Evolutionary conservation across 2,888 invertebrate species (phyloP), one percentile per base, ranked within the genome.

Genomic region (Cataglyphis albicans): DNA sequence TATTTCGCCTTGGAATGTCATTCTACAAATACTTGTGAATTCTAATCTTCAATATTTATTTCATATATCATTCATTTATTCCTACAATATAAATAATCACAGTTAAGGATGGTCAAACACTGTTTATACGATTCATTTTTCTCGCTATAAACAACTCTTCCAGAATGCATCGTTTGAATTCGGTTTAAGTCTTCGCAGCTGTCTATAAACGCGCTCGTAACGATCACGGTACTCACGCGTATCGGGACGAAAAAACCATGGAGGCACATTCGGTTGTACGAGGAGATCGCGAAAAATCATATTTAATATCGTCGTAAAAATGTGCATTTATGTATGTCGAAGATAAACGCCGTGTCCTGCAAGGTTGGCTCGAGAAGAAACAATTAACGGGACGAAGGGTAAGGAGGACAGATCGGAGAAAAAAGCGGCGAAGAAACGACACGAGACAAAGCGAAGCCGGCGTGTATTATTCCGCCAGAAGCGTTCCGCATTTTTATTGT

Each of bases 241-340:
- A 59, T 74, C 35, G 7, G 32, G 64, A 25, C 10, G 52, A 32
- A 78, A 75, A 38, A 76, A 61, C 15, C 15, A 35, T 38, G 38
- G 18, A 25, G n/a, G 25, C 5, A 52, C 5, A 52, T 4, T 64
- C 21, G 21, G 38, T 15, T n/a, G 9, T 29, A 32, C 10, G 64
- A 29, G 32, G 74, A 52, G 64, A 81, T 61, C 83, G 84, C 86
- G 89, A 90, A 91, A 91, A 89, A 89, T 91, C 89, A 87, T 90
- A 92, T 91, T 91, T 92, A 92, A 92, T 90, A 89, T 90, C 86
- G 89, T 91, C 92, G 89, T 91, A 91, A 90, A 92, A 91, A 89
- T 89, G 91, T 87, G 86, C 87, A 89, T 88, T 90, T 89, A 90
- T 89, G 85, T 84, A 87, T 87, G 88, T 78, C 68, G 84, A 84